These are phyloP conservation scores for Erebia aethiops DNA, from an alignment of 2,888 invertebrate species.

Conservation along the genomic window DNA sequence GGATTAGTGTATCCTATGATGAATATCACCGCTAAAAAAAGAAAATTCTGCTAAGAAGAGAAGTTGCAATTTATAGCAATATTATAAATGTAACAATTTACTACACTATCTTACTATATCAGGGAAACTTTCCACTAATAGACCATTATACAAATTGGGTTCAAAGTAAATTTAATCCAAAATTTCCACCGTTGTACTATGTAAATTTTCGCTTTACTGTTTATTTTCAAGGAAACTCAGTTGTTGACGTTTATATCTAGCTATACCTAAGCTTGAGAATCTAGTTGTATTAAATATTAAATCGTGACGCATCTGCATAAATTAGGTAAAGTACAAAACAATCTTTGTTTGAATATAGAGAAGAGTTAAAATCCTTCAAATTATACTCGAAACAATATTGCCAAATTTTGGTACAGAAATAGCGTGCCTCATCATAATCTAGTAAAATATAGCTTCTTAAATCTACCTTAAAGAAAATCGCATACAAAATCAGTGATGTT, in stretches of 20 bases:
- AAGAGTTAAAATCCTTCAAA: background rate
- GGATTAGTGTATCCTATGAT: too few species aligned
- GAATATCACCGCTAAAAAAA: too few species aligned
- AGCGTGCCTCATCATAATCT: too few species aligned
- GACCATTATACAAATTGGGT: background rate
- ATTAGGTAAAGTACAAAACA: background rate
- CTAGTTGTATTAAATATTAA: background rate
- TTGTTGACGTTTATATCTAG: background rate
- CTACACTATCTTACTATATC: background rate
- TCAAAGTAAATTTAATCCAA: background rate
- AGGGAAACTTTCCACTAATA: background rate
- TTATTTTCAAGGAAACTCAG: background rate
- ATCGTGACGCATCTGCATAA: background rate
- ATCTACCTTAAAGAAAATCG: too few species aligned
- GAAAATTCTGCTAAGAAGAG: too few species aligned
- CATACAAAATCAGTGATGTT: too few species aligned
- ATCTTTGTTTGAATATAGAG: background rate
- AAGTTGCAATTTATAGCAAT: too few species aligned
- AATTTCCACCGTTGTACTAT: background rate
- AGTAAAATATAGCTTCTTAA: too few species aligned
- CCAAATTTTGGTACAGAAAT: too few species aligned
- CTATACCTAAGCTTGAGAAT: background rate
- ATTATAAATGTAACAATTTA: constrained; percentile 1
- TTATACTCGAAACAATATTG: too few species aligned
- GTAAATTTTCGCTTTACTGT: background rate